Evolutionary conservation across 2,797 vertebrate species (phyloP).

Genomic region (Oceanodroma leucorhoa): DNA sequence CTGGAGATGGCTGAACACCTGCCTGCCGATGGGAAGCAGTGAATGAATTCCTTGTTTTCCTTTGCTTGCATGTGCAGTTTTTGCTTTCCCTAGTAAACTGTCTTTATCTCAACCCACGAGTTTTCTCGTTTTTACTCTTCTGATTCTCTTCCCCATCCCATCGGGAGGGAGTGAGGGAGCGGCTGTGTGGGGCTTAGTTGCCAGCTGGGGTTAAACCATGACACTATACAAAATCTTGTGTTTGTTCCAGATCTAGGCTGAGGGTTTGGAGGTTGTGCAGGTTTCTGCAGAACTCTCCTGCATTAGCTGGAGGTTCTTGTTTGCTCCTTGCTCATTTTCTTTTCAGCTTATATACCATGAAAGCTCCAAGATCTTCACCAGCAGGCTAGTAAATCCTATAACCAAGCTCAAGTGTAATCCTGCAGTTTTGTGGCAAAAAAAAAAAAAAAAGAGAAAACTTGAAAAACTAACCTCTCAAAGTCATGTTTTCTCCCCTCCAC

Average conservation of each 20-base stretch:
- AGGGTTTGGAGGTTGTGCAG: not conserved
- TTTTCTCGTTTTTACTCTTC: too few species aligned
- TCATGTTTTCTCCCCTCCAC: not conserved
- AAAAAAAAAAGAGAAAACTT: not conserved
- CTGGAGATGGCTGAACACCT: too few species aligned
- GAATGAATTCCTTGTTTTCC: too few species aligned
- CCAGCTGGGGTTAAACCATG: too few species aligned
- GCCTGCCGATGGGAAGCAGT: too few species aligned
- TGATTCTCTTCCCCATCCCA: too few species aligned
- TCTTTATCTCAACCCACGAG: too few species aligned
- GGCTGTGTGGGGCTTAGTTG: too few species aligned
- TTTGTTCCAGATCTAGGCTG: not conserved
- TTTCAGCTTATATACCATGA: not conserved
- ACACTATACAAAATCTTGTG: not conserved
- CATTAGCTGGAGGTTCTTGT: not conserved
- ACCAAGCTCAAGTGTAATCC: not conserved
- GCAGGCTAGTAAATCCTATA: not conserved
- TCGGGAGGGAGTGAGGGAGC: too few species aligned
- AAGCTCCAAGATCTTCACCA: not conserved
- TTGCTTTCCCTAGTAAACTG: too few species aligned
- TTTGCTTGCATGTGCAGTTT: too few species aligned
- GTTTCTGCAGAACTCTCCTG: not conserved
- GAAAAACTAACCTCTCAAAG: not conserved
- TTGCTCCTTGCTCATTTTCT: not conserved
- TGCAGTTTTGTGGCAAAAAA: not conserved